Conservation (phyloP, 2,888 invertebrate species). For the Agonopterix heracliana region DNA sequence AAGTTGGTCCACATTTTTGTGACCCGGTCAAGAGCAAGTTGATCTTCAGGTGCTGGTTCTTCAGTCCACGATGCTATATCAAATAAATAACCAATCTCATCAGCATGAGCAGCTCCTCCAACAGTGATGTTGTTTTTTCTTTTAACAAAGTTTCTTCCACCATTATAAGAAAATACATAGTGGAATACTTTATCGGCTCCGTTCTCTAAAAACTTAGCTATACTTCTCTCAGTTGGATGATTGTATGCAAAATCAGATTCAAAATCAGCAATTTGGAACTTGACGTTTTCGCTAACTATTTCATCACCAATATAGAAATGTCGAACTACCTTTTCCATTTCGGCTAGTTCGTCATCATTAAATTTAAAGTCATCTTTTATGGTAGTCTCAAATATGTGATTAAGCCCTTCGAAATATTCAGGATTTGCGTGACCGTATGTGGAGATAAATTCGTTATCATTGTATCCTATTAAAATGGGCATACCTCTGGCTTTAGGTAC, state of each 20-base stretch:
- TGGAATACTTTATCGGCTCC: conserved; percentile 19
- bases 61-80: conserved; percentile 17
- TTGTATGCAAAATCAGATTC: conserved; percentile 18
- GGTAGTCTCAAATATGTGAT: conserved; percentile 21
- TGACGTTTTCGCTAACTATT: conserved; percentile 11
- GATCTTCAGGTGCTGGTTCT: conserved; percentile 14
- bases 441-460: conserved; percentile 28
- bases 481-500: conserved; percentile 31
- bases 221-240: conserved; percentile 19
- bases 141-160: conserved; percentile 25
- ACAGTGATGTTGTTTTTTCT: conserved; percentile 16
- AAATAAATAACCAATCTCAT: conserved; percentile 36
- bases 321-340: conserved; percentile 17
- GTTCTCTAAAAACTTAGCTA: conserved; percentile 18
- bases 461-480: conserved; percentile 42
- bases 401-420: conserved; percentile 21
- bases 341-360: conserved; percentile 12
- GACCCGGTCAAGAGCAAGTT: conserved; percentile 22
- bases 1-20: conserved; percentile 35
- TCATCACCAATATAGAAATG: conserved; percentile 25
- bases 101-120: conserved; percentile 27
- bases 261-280: conserved; percentile 17
- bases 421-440: conserved; percentile 14
- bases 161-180: conserved; percentile 28
- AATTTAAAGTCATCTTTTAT: neutral